Base-by-base conservation (phyloP, 2,888 invertebrate species). In the Neoscelio sp. region DNA sequence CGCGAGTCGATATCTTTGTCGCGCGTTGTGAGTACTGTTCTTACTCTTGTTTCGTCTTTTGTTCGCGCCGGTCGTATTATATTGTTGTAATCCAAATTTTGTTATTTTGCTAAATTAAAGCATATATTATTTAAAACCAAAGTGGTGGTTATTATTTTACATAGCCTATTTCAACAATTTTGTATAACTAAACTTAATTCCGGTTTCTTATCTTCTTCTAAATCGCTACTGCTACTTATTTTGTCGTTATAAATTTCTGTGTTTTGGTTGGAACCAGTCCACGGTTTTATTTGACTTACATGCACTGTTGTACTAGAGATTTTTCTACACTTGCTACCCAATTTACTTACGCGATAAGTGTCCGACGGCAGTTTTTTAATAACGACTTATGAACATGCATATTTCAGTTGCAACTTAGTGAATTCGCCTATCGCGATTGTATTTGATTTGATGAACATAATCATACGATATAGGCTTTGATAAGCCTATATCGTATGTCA, bases 401-500 rank as follows among this genome's bases (percentile, higher is more conserved):
- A 65, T 28, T 48, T 40, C 7, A 40, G 8, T 10, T 65, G 65
- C 6, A 65, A 18, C 15, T 68, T 68, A 1, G 70, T 70, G 0
- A 60, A 70, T 10, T 70, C 70, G 40, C 73, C 50, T 7, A 30
- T 50, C 8, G 30, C 28, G 7, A 30, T 17, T n/a, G 40, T 58
- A 3, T 46, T 70, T 3, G 30, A 13, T 18, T 56, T 54, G 7
- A 77, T 17, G 50, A 52, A 77, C 13, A 70, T 44, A 3, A 71
- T 58, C 38, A 64, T 65, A n/a, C n/a, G n/a, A n/a, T n/a, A n/a
- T n/a, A n/a, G n/a, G n/a, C n/a, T n/a, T n/a, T n/a, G n/a, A n/a
- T n/a, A n/a, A n/a, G 15, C 80, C 70, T 13, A 56, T 44, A 3
- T 46, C 12, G 33, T 71, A 68, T 13, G 13, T 60, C 6, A 78